Evolutionary conservation across 2,113 vertebrate species (phyloP).

Genomic region (Todiramphus chloris): DNA sequence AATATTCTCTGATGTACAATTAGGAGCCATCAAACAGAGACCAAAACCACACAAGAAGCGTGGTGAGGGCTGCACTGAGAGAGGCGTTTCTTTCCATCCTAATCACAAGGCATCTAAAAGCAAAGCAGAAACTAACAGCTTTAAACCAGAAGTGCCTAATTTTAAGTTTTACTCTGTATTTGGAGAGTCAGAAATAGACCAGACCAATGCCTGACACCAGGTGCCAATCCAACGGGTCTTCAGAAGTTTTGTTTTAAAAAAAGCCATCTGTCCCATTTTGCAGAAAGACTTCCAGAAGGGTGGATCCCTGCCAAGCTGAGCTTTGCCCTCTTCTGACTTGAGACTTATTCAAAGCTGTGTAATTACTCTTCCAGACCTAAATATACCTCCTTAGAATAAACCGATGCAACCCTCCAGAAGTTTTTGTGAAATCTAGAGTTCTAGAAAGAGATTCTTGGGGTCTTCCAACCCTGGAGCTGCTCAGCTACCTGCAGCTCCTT

Average conservation of each 20-base stretch:
- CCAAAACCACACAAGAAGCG: not conserved
- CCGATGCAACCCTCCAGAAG: not conserved
- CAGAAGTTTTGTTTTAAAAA: conserved; percentile 46
- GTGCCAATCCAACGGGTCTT: not conserved
- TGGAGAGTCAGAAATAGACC: conserved; percentile 31
- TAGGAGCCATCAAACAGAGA: conserved; percentile 3
- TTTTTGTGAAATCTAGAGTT: not conserved
- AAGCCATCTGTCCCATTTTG: not conserved
- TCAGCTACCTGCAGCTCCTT: not conserved
- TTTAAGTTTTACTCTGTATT: conserved; percentile 21
- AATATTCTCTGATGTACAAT: conserved; percentile 54
- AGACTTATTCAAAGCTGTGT: conserved; percentile 37
- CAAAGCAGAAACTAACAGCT: conserved; percentile 14
- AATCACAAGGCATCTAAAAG: conserved; percentile 30
- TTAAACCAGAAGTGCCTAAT: conserved; percentile 29
- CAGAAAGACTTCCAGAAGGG: not conserved
- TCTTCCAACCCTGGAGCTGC: not conserved
- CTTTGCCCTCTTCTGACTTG: conserved; percentile 12
- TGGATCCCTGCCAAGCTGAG: conserved; percentile 38
- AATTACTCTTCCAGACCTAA: conserved; percentile 48
- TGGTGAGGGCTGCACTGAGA: not conserved
- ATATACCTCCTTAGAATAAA: conserved; percentile 49
- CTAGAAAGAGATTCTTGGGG: not conserved
- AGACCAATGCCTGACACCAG: not conserved
- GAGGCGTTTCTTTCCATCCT: not conserved